Percentiles rank a stretch among this genome's conserved stretches.
Conservation (phyloP, 2,888 invertebrate genomes). For the Camponotus fellah region DNA sequence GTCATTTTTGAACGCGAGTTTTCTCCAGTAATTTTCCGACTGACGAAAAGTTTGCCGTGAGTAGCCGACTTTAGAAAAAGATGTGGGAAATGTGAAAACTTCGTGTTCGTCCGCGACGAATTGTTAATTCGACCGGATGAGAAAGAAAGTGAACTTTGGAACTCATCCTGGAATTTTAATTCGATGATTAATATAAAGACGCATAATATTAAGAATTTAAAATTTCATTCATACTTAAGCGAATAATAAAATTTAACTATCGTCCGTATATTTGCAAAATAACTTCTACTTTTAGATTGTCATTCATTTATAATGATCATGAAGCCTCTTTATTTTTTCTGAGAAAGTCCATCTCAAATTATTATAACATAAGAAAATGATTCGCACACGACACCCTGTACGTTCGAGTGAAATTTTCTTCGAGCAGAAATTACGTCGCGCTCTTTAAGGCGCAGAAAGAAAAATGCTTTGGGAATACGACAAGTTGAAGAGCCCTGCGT, state of each 20-base stretch:
- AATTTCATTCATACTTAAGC: not conserved
- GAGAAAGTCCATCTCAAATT: not conserved
- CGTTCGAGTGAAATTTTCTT: slow-evolving; percentile 1
- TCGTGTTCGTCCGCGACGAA: slow-evolving; percentile 6
- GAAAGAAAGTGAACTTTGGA: slow-evolving; percentile 14
- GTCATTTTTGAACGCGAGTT: slow-evolving; percentile 33
- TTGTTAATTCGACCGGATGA: slow-evolving; percentile 27
- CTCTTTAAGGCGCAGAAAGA: not conserved
- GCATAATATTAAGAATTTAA: not conserved
- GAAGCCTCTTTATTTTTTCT: not conserved
- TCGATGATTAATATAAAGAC: not conserved
- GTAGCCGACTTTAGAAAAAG: not conserved
- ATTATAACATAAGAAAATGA: not conserved
- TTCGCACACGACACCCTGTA: not conserved
- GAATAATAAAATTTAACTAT: not conserved
- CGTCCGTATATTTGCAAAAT: not conserved
- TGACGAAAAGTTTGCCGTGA: slow-evolving; percentile 8
- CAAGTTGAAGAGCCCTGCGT: slow-evolving; percentile 11
- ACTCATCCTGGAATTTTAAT: slow-evolving; percentile 28
- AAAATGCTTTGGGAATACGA: slow-evolving; percentile 33
- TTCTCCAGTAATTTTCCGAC: slow-evolving; percentile 4
- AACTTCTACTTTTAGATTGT: not conserved
- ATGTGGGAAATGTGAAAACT: slow-evolving; percentile 36
- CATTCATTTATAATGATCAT: not conserved
- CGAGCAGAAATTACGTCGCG: not conserved